A percentile compares a stretch with the other conserved stretches of the same genome.
phyloP scores from a whole-genome alignment of 2,113 vertebrate species.

The Polypterus senegalus region DNA sequence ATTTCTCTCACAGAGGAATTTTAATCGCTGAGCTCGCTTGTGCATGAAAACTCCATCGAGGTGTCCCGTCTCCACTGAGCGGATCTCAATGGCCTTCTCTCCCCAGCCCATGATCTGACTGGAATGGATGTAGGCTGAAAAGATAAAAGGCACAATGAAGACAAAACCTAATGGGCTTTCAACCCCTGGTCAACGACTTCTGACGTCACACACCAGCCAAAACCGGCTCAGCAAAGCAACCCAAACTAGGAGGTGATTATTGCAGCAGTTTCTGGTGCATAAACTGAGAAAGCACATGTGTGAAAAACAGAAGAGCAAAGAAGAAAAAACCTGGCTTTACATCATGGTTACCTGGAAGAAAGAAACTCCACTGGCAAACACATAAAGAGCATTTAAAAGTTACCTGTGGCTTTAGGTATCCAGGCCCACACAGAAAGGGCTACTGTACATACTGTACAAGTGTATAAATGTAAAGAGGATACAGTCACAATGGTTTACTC shows the following conservation, averaged over 20 bases:
- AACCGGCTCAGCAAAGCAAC: slow-evolving; percentile 20
- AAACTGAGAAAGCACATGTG: too few species aligned
- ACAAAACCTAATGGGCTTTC: slow-evolving; percentile 7
- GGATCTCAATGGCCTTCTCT: slow-evolving; percentile 99
- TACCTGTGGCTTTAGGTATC: too few species aligned
- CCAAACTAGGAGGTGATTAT: slow-evolving; percentile 45
- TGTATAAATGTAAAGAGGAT: too few species aligned
- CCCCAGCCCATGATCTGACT: slow-evolving; percentile 99
- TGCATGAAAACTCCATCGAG: slow-evolving; percentile 99
- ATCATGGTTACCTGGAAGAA: too few species aligned
- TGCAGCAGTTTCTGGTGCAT: slow-evolving; percentile 50
- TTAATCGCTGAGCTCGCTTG: slow-evolving; percentile 97
- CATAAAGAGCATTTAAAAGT: too few species aligned
- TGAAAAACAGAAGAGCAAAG: too few species aligned
- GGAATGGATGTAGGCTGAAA: slow-evolving; percentile 98
- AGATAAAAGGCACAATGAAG: slow-evolving; percentile 33
- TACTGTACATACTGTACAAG: too few species aligned
- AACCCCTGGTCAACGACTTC: slow-evolving; percentile 21
- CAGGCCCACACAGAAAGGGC: too few species aligned
- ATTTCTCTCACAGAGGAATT: slow-evolving; percentile 97
- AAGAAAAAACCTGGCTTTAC: too few species aligned
- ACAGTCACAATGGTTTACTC: too few species aligned
- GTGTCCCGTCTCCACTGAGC: slow-evolving; percentile 98
- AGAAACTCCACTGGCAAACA: too few species aligned
- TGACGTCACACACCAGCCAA: slow-evolving; percentile 23